These are phyloP conservation scores for Stigmatopora argus DNA, from an alignment of 2,113 vertebrate species.

Conservation along the genomic window DNA sequence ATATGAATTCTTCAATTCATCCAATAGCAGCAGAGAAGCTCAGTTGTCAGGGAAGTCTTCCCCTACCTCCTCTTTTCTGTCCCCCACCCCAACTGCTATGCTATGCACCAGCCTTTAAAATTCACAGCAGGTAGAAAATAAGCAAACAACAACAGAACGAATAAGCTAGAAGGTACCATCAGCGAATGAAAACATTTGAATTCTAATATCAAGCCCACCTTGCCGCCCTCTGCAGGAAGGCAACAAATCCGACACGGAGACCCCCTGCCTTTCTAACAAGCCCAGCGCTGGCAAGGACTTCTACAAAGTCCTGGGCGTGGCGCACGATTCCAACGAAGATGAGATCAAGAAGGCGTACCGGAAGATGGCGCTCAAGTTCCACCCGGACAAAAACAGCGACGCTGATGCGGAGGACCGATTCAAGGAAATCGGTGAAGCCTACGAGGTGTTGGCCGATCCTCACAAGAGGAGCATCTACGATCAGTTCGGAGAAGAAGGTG, in stretches of 20 bases:
- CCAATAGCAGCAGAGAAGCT: constrained; percentile 48
- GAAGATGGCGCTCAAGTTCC: constrained; percentile 95
- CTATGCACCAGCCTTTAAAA: constrained; percentile 31
- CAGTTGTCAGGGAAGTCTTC: constrained; percentile 34
- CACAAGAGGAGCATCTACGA: constrained; percentile 87
- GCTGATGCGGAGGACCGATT: constrained; percentile 90
- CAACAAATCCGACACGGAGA: constrained; percentile 62
- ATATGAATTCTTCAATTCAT: constrained; percentile 21
- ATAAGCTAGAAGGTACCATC: not conserved
- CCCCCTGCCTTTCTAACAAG: constrained; percentile 59
- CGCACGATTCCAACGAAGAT: constrained; percentile 85
- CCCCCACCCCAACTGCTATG: constrained; percentile 11
- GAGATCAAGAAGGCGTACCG: constrained; percentile 97
- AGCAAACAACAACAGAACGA: too few relatives aligned
- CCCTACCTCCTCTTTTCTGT: constrained; percentile 3
- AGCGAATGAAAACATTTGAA: not conserved
- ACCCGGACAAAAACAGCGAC: constrained; percentile 96
- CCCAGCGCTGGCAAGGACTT: constrained; percentile 86
- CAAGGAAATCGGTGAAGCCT: constrained; percentile 94
- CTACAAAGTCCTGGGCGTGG: constrained; percentile 89
- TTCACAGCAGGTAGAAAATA: not conserved
- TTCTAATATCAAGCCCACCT: not conserved
- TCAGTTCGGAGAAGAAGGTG: constrained; percentile 95
- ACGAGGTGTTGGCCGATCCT: constrained; percentile 88
- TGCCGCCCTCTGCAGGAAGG: constrained; percentile 52